Base-by-base conservation (phyloP, 2,113 vertebrate genomes). In the Thamnophis sirtalis region DNA sequence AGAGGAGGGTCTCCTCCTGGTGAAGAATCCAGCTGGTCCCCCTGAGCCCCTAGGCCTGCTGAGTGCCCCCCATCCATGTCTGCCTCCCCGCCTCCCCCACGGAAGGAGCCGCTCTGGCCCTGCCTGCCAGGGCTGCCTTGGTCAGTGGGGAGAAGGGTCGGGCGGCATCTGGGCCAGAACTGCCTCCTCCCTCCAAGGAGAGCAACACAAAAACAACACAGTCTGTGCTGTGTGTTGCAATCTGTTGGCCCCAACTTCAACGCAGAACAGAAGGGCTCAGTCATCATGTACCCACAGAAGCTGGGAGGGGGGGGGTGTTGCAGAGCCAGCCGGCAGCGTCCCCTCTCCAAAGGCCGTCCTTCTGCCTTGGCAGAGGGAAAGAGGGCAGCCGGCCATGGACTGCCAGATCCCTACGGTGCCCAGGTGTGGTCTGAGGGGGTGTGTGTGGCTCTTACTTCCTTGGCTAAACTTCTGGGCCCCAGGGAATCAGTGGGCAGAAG, bases 271-370 rank as follows among this genome's bases (percentile, higher is more conserved):
- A 92, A 84, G 87, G 87, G 53, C 68, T 5, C 13, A 17, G 89
- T 91, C 33, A 60, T 91, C 91, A 91, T 87, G 86, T 91, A 28
- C 91, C 91, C 91, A 58, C 38, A 33, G 28, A 22, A 91, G 50
- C 17, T 8, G 53, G 33, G 4, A 13, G 7, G 50, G 58, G 24
- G 54, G 28, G 28, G 54, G 33, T 24, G 43, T 0, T 9, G 26
- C 4, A 43, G 38, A 22, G 3, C 38, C 80, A n/a, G n/a, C 43
- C 4, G 4, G 11, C 21, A 3, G 11, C 6, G 21, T 19, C 73
- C 73, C 11, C n/a, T 55, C 50, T 9, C 33, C 22, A 26, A 15
- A 84, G 19, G 22, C 24, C 51, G 1, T 10, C 33, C 6, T n/a
- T 5, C 11, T 48, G 55, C 11, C 22, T 19, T 19, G 73, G 1